These are phyloP conservation scores for Ciconia nigra DNA, from an alignment of 2,797 vertebrate species.

Conservation along the genomic window DNA sequence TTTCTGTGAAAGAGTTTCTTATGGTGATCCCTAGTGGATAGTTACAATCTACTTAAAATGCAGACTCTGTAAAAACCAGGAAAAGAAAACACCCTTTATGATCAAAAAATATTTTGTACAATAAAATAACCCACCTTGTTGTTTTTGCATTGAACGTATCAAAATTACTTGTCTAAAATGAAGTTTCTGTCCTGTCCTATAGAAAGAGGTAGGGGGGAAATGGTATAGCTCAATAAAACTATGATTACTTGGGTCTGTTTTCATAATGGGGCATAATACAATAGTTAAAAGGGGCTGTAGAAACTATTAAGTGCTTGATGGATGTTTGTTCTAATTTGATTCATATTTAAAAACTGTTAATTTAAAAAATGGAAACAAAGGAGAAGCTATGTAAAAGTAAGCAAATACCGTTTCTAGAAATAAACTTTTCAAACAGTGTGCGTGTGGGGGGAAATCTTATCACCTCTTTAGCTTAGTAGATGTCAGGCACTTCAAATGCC, in stretches of 20 bases:
- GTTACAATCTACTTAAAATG: constrained; percentile 32
- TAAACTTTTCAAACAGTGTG: not conserved
- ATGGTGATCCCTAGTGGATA: constrained; percentile 23
- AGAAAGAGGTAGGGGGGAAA: not conserved
- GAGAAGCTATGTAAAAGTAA: not conserved
- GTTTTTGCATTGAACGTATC: not conserved
- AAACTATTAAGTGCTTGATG: not conserved
- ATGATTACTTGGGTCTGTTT: constrained; percentile 13
- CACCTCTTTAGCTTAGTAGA: not conserved
- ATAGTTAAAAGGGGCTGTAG: constrained; percentile 1
- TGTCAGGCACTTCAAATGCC: not conserved
- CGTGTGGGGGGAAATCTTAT: no score
- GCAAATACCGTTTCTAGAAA: not conserved
- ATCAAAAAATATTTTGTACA: not conserved
- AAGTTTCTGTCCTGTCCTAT: constrained; percentile 17
- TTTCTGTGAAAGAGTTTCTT: constrained; percentile 49
- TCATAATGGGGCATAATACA: not conserved
- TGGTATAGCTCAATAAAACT: constrained; percentile 3
- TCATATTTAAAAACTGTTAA: not conserved
- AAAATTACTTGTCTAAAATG: constrained; percentile 19
- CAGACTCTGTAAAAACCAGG: constrained; percentile 39
- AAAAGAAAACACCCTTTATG: constrained; percentile 56
- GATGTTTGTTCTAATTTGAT: not conserved
- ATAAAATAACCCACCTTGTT: not conserved
- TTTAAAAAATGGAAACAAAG: not conserved